These are phyloP conservation scores for Halcyon chelicuti DNA, from an alignment of 2,797 vertebrate species.

Conservation along the genomic window DNA sequence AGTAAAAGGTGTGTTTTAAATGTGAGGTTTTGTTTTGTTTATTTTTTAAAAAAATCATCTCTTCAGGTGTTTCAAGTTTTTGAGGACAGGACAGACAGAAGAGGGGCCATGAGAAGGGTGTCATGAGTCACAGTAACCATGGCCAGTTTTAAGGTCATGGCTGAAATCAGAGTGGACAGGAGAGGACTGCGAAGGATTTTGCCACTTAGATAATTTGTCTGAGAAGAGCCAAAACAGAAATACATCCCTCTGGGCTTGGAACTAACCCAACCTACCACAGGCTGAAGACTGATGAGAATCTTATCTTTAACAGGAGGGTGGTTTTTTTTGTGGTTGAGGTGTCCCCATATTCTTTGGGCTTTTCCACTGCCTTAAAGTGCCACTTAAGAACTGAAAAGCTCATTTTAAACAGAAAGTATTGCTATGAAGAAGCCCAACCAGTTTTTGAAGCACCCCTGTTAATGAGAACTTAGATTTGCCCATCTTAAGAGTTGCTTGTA, in stretches of 20 bases:
- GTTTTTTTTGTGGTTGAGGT: background rate
- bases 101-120: background rate
- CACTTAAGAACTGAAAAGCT: background rate
- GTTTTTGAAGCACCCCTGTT: background rate
- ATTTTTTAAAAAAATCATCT: background rate
- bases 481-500: background rate
- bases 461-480: background rate
- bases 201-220: background rate
- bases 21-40: background rate
- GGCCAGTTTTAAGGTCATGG: fast-evolving
- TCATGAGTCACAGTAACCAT: background rate
- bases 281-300: background rate
- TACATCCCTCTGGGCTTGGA: background rate
- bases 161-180: background rate
- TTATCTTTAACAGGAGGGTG: background rate
- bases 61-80: background rate
- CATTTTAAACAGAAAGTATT: background rate
- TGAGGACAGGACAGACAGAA: background rate
- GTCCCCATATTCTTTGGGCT: background rate
- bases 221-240: background rate
- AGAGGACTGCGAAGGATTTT: background rate
- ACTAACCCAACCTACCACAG: background rate
- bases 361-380: background rate
- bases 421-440: background rate
- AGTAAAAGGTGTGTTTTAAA: background rate